Evolutionary conservation across 1,140 invertebrate genomes (phyloP), one percentile per base, ranked within the genome.

Genomic region (Pachyrhynchus sulphureomaculatus): DNA sequence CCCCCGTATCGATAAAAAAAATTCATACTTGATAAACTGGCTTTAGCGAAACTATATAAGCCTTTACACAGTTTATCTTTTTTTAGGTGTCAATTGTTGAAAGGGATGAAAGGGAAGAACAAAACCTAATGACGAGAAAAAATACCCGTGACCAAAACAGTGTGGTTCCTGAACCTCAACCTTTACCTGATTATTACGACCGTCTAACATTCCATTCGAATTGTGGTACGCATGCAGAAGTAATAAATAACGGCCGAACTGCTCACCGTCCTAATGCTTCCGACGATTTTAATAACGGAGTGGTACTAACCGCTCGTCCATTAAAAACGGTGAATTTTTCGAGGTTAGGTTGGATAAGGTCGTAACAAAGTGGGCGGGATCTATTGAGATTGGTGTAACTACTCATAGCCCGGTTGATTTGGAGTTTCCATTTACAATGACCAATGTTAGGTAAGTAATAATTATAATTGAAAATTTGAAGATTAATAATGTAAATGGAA

Each of bases 341-440:
- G 92, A 97, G 86, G 92, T 98, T 34, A 82, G 89, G 36, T 77
- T 97, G 10, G 94, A 97, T 71, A 75, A 83, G 49, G 81, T 96
- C 47, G 92, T 96, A 1, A 88, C 90, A 17, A 96, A 97, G 79
- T 97, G 95, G 95, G 93, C 93, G 5, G 95, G 95, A 17, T 95
- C 93, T 9, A 93, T 96, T 63, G 94, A 97, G 80, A 95, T 96
- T 73, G 94, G 93, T 56, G 92, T 96, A 29, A 97, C 94, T 8
- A 94, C 91, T 34, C 92, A 95, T 76, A 86, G 87, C 49, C 92
- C 92, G 0, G 87, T 88, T 39, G 90, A 92, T 68, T 78, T 97
- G 36, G 91, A 96, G 59, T 96, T 95, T 79, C 95, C 94, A 17
- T 95, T 92, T 65, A 97, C 93, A 20, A 96, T 97, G 93, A 97